A percentile compares a stretch with the other conserved stretches of the same genome.
Evolutionary conservation across 2,113 vertebrate species (phyloP).

Genomic region (Odobenus rosmarus): DNA sequence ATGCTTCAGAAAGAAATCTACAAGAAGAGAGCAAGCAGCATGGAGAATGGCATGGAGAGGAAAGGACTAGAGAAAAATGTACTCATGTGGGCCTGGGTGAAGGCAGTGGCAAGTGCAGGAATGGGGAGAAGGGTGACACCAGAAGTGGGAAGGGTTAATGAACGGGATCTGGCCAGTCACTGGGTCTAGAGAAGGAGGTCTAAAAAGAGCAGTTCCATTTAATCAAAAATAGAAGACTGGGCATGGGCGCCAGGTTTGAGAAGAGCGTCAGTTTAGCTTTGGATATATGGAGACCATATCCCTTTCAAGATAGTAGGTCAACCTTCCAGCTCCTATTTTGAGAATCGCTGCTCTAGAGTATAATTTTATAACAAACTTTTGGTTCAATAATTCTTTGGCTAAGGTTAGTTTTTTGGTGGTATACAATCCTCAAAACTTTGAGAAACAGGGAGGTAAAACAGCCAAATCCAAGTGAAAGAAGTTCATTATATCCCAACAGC

Average conservation of each 20-base stretch:
- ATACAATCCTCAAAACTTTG: neutral
- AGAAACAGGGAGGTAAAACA: neutral
- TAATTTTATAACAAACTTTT: neutral
- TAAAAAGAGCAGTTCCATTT: neutral
- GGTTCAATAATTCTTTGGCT: neutral
- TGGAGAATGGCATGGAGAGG: too few species aligned
- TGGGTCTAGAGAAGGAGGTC: neutral
- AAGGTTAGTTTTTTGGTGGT: neutral
- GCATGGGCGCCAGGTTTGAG: neutral
- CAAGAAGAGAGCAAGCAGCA: rapidly evolving
- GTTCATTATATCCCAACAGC: neutral
- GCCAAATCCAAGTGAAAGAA: neutral
- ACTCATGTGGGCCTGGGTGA: neutral
- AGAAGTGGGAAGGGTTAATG: too few species aligned
- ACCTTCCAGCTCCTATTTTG: neutral
- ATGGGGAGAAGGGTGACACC: neutral
- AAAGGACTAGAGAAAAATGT: neutral
- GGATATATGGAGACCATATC: neutral
- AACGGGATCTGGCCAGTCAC: neutral
- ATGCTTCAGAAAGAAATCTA: neutral
- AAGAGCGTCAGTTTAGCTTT: neutral
- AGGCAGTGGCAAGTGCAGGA: neutral
- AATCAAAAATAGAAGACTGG: neutral
- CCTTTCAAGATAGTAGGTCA: neutral
- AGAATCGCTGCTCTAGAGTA: neutral